Evolutionary conservation across 2,797 vertebrate species (phyloP).

Genomic region (Scleropages formosus): DNA sequence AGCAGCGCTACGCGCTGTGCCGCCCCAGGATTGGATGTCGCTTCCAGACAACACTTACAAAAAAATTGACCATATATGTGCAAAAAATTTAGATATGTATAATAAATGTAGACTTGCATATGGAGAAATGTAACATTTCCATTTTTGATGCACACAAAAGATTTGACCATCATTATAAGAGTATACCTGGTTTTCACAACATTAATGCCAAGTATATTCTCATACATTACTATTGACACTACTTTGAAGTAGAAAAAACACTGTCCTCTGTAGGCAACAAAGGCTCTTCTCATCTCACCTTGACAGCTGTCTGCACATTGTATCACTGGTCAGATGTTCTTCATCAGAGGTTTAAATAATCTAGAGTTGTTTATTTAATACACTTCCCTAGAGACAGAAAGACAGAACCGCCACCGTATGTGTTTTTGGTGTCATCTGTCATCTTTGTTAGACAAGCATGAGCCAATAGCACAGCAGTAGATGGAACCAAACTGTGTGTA

Average conservation of each 20-base stretch:
- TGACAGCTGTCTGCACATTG: background rate
- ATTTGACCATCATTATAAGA: no score
- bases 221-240: no score
- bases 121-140: no score
- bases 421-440: background rate
- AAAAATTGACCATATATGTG: no score
- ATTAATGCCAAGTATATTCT: no score
- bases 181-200: no score
- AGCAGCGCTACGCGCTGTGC: no score
- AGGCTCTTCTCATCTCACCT: background rate
- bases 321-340: background rate
- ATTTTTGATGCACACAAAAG: no score
- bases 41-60: no score
- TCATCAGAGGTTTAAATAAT: background rate
- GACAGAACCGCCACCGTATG: background rate
- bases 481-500: constrained; percentile 1
- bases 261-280: background rate
- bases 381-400: background rate
- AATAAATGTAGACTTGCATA: no score
- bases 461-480: background rate
- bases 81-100: no score
- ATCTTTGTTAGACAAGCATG: background rate
- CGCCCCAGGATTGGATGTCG: no score
- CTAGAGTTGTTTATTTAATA: background rate
- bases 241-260: background rate